These are phyloP conservation scores for Malacoraja senta DNA, from an alignment of 2,797 vertebrate species.

Conservation along the genomic window DNA sequence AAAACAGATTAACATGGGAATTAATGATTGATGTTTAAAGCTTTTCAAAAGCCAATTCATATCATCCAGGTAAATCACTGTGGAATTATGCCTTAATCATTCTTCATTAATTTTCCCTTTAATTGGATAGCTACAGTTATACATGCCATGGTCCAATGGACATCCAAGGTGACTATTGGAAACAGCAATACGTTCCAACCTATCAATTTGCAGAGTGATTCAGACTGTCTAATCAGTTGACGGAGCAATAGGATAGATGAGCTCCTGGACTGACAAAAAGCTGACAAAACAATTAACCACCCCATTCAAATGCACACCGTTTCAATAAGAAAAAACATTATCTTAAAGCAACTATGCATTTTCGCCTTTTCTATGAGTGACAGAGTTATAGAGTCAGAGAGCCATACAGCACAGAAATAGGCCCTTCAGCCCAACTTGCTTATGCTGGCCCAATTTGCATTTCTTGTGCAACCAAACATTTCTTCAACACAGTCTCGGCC, in stretches of 20 bases:
- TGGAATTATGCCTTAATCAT: neutral
- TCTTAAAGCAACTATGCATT: neutral
- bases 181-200: neutral
- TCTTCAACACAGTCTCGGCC: neutral
- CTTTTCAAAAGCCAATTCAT: conserved; percentile 4
- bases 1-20: neutral
- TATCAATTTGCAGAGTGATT: conserved; percentile 1
- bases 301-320: neutral
- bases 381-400: neutral
- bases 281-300: neutral
- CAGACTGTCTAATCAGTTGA: conserved; percentile 6
- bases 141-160: conserved; percentile 6
- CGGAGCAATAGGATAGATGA: neutral
- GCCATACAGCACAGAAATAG: too few species aligned
- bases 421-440: too few species aligned
- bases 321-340: neutral
- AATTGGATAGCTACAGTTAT: conserved; percentile 21
- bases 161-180: conserved; percentile 32
- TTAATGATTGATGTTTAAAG: conserved; percentile 27
- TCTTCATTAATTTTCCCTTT: conserved; percentile 24
- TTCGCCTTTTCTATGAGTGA: neutral
- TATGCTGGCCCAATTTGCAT: neutral
- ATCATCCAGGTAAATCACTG: neutral
- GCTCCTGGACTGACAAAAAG: neutral
- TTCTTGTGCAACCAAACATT: neutral